Evolutionary conservation across 2,888 invertebrate species (phyloP), one percentile per base, ranked within the genome.

Genomic region (Ophion obscuratus): DNA sequence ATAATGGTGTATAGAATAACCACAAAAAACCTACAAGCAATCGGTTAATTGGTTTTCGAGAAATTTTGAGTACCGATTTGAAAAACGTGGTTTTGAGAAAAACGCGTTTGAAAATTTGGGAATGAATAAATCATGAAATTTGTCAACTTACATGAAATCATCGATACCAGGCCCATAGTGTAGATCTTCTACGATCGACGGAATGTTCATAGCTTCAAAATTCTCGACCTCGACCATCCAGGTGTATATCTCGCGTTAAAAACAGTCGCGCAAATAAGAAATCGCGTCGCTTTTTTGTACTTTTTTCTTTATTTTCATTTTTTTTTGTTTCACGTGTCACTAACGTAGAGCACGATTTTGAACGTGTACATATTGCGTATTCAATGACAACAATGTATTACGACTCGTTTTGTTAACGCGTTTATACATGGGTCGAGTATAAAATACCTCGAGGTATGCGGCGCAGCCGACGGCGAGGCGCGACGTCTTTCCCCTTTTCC

Each of bases 311-410:
- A 92, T 93, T 61, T 61, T 61, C 61, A 11, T 87, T 87, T 88
- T 88, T 74, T 62, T 40, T 88, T 87, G 88, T 88, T 81, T 88
- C 83, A 81, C 73, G 83, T 81, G 77, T 81, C 74, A 91, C 90
- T 92, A 92, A 92, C 89, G 89, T 90, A 91, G 90, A 91, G 90
- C 87, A 88, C 88, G 78, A 88, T 74, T 80, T 84, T 87, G 82
- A 88, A 67, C 74, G 88, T 89, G 89, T 87, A 90, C 53, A 53
- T 85, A 89, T 90, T 88, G 79, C 83, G 77, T 53, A 82, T 86
- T 86, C 88, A 84, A 88, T 90, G 90, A 90, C 89, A 90, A 90
- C 89, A 88, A 87, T 74, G 86, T 88, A 59, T 73, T 84, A 80
- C 70, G 80, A 80, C 76, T 83, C 36, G 75, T 75, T 78, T 67